Evolutionary conservation across 2,797 vertebrate genomes (phyloP).

Genomic region (Schizothorax lantsangensis): DNA sequence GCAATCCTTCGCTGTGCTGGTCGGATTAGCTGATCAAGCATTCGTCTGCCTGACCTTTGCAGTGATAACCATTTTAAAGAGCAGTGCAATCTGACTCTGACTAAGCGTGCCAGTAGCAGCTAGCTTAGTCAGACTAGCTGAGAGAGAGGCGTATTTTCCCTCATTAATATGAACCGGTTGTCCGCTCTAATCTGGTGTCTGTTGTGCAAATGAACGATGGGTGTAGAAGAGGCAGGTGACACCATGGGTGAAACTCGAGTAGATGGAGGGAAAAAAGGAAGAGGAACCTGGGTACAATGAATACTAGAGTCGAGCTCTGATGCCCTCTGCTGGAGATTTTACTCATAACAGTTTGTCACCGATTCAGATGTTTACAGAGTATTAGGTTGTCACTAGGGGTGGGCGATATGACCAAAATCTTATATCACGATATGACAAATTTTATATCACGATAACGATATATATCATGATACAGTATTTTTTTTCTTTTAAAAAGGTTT

Average conservation of each 20-base stretch:
- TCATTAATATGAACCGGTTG: conserved; percentile 21
- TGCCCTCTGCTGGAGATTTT: conserved; percentile 41
- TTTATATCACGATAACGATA: too few relatives aligned
- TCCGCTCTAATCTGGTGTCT: conserved; percentile 10
- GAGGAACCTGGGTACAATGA: conserved; percentile 21
- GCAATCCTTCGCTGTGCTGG: conserved; percentile 10
- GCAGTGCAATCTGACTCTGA: conserved; percentile 40
- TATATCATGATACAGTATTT: too few relatives aligned
- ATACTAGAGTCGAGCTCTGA: background rate
- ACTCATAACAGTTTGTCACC: background rate
- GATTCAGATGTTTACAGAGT: background rate
- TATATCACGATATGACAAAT: too few relatives aligned
- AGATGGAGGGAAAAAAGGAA: conserved; percentile 11
- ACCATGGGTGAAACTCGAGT: conserved; percentile 23
- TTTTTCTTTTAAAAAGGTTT: too few relatives aligned
- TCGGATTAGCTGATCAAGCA: conserved; percentile 18
- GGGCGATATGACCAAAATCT: too few relatives aligned
- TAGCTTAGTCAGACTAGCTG: conserved; percentile 24
- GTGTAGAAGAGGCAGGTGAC: conserved; percentile 26
- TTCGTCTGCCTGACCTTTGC: conserved; percentile 39
- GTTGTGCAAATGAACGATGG: conserved; percentile 41
- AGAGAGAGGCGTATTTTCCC: conserved; percentile 19
- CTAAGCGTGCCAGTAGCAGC: background rate
- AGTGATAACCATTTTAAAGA: conserved; percentile 39
- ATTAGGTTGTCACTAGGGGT: too few relatives aligned